phyloP scores from a whole-genome alignment of 2,113 vertebrate species.

The Leucopsar rothschildi region DNA sequence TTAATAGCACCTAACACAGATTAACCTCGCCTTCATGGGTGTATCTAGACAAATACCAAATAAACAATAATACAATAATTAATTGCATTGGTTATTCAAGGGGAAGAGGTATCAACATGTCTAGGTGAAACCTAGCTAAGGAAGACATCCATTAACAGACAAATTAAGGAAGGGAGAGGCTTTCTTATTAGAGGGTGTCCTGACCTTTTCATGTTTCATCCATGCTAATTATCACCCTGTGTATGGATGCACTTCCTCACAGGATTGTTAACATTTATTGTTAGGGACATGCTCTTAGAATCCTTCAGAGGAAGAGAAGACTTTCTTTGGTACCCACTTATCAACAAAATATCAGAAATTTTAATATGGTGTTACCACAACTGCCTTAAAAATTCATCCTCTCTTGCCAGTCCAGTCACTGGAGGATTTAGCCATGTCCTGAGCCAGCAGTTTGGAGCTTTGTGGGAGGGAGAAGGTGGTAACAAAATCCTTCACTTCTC shows the following conservation, averaged over 20 bases:
- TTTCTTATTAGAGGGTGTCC: slow-evolving; percentile 32
- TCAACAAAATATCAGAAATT: background rate
- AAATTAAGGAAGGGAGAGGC: slow-evolving; percentile 46
- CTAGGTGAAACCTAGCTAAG: background rate
- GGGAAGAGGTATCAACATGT: background rate
- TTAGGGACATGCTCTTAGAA: background rate
- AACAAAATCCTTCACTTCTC: background rate
- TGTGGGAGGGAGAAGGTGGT: background rate
- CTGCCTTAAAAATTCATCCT: background rate
- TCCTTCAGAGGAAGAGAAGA: background rate
- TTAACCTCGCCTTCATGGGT: background rate
- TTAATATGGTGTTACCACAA: background rate
- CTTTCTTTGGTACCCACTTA: background rate
- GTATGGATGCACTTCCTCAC: background rate
- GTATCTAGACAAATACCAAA: slow-evolving; percentile 2
- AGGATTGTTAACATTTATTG: background rate
- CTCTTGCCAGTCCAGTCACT: background rate
- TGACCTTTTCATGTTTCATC: background rate
- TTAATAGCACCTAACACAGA: background rate
- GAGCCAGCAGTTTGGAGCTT: background rate
- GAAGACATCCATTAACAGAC: slow-evolving; percentile 21
- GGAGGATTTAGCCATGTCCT: background rate
- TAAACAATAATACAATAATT: slow-evolving; percentile 13
- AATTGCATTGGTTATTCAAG: slow-evolving; percentile 23
- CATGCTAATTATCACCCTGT: background rate